These are phyloP conservation scores for Sparus aurata DNA, from an alignment of 2,797 vertebrate species.

Conservation along the genomic window DNA sequence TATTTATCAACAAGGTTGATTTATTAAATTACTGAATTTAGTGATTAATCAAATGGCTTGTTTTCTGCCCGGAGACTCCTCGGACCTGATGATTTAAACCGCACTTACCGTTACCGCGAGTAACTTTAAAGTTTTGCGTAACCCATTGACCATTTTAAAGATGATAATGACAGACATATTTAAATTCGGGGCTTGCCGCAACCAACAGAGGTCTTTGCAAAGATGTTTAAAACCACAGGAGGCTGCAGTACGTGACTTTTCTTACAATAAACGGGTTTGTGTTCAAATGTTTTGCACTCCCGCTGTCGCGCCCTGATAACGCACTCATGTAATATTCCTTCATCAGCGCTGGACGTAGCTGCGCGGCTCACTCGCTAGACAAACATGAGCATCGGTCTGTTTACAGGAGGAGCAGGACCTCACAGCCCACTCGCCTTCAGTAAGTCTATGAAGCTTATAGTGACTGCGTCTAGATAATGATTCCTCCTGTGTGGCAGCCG, in stretches of 20 bases:
- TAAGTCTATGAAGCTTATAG: constrained; percentile 81
- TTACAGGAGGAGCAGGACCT: constrained; percentile 45
- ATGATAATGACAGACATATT: not conserved
- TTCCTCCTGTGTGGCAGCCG: constrained; percentile 64
- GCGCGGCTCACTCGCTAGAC: constrained; percentile 17
- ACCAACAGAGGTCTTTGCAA: not conserved
- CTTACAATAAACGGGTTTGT: not conserved
- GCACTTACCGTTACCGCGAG: not conserved
- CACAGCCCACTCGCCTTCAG: constrained; percentile 70
- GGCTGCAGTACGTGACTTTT: too few relatives aligned
- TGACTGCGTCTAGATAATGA: constrained; percentile 78
- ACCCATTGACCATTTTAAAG: not conserved
- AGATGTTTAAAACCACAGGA: not conserved
- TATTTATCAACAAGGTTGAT: not conserved
- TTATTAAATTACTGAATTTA: constrained; percentile 7
- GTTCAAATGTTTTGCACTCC: too few relatives aligned
- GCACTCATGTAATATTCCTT: constrained; percentile 16
- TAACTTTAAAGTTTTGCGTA: not conserved
- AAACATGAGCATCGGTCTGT: constrained; percentile 42
- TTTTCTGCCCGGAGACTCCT: not conserved
- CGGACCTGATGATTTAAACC: constrained; percentile 5
- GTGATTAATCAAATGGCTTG: not conserved
- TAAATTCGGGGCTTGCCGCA: not conserved
- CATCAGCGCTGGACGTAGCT: constrained; percentile 18
- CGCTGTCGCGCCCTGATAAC: not conserved